phyloP scores from a whole-genome alignment of 1,140 invertebrate species.

The Macrocentrus cingulum region DNA sequence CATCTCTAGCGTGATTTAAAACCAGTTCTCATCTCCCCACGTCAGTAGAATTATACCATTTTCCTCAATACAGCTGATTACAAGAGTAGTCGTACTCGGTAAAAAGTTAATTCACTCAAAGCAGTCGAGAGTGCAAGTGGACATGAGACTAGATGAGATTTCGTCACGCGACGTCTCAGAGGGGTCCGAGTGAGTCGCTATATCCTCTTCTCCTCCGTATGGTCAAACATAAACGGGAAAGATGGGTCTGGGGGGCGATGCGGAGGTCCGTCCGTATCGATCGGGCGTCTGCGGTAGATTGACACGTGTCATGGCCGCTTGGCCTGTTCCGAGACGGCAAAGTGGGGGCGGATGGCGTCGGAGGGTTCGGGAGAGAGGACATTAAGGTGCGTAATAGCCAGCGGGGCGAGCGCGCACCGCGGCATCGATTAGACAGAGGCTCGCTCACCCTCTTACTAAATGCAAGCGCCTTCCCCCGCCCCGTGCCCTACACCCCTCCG shows the following conservation, averaged over 20 bases:
- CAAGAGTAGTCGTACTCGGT: no score
- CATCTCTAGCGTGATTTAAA: no score
- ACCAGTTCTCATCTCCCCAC: no score
- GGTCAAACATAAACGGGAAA: constrained; percentile 29
- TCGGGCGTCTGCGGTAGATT: constrained; percentile 59
- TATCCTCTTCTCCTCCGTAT: neutral
- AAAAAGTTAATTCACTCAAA: constrained; percentile 22
- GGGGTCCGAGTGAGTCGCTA: neutral
- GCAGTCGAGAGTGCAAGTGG: neutral
- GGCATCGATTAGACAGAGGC: constrained; percentile 59
- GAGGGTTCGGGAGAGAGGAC: constrained; percentile 46
- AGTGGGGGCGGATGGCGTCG: constrained; percentile 22
- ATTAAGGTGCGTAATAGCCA: constrained; percentile 61
- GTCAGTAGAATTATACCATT: no score
- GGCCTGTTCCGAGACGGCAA: constrained; percentile 21
- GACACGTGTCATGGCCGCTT: constrained; percentile 60
- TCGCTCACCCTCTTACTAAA: constrained; percentile 47
- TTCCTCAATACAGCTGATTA: no score
- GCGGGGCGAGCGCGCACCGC: constrained; percentile 57
- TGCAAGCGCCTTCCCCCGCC: constrained; percentile 36
- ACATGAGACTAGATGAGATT: constrained; percentile 21
- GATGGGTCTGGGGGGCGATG: constrained; percentile 4
- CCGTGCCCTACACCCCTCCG: constrained; percentile 30
- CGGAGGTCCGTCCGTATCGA: constrained; percentile 55
- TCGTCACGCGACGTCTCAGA: constrained; percentile 18